Conservation (phyloP, 2,797 vertebrate genomes). For the Coregonus sp. region DNA sequence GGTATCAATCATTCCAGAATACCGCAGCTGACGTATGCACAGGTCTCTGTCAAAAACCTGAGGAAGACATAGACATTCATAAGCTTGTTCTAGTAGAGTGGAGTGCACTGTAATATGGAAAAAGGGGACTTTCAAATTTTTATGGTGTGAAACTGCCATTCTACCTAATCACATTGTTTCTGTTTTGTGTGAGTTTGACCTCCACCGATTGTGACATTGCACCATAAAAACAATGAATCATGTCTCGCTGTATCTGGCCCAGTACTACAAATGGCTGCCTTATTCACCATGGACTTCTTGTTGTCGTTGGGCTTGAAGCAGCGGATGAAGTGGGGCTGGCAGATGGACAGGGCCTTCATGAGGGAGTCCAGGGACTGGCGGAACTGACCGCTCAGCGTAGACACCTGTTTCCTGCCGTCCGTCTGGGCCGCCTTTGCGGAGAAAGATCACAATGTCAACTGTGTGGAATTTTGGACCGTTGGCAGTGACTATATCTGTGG, state of each 20-base stretch:
- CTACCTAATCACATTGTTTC: background rate
- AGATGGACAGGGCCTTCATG: conserved; percentile 88
- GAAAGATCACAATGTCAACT: background rate
- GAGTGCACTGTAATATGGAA: background rate
- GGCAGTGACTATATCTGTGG: background rate
- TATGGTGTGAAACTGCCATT: background rate
- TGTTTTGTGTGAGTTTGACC: background rate
- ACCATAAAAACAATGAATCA: background rate
- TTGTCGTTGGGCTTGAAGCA: conserved; percentile 94
- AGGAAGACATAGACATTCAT: conserved; percentile 6
- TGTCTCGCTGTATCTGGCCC: background rate
- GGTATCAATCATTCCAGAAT: conserved; percentile 93
- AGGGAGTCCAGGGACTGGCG: conserved; percentile 92
- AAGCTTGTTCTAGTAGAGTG: background rate
- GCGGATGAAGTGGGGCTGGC: conserved; percentile 93
- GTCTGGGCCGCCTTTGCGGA: conserved; percentile 47
- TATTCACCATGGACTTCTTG: conserved; percentile 86
- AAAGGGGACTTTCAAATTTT: background rate
- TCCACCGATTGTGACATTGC: background rate
- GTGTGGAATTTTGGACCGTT: background rate
- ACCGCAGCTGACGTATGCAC: conserved; percentile 86
- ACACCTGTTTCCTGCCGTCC: conserved; percentile 77
- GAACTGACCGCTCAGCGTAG: conserved; percentile 89
- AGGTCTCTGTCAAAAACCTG: conserved; percentile 87
- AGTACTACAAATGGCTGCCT: background rate